phyloP scores from a whole-genome alignment of 2,113 vertebrate species.

The western clawed frog (Xenopus tropicalis) region UCB_Xtro_10.0 CM004446.2:51083501-51084000 shows the following conservation, averaged over 20 bases:
- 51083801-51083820: conserved; percentile 45
- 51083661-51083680: conserved; percentile 38
- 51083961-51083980: neutral
- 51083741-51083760: conserved; percentile 45
- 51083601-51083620: neutral
- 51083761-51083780: conserved; percentile 31
- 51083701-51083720: conserved; percentile 46
- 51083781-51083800: conserved; percentile 41
- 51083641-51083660: conserved; percentile 33
- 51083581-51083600: too few relatives aligned
- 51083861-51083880: conserved; percentile 33
- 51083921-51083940: neutral
- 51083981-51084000: too few relatives aligned
- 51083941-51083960: neutral
- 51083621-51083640: neutral
- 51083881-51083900: conserved; percentile 29
- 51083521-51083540: too few relatives aligned
- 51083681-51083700: conserved; percentile 46
- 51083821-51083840: conserved; percentile 42
- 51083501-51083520: too few relatives aligned
- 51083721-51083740: conserved; percentile 44
- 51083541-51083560: too few relatives aligned
- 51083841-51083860: conserved; percentile 26
- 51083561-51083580: too few relatives aligned
- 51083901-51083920: neutral